Conservation (phyloP, 2,797 vertebrate species). For the Sciurus vulgaris region DNA sequence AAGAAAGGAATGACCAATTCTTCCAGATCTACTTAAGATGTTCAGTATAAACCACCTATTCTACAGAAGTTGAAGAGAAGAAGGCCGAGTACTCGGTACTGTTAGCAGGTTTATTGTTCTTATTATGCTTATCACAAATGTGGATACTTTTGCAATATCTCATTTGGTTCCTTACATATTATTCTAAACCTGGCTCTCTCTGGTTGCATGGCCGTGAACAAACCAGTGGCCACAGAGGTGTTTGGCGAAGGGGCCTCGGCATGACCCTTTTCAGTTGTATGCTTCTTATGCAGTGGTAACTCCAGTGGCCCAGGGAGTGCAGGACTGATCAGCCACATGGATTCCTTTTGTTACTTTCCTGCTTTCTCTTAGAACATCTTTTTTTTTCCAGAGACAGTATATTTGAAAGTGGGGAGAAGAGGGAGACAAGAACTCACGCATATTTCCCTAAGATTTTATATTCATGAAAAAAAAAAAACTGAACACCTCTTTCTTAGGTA, state of each 20-base stretch:
- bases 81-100: not conserved
- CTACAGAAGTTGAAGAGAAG: not conserved
- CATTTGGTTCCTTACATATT: not conserved
- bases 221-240: not conserved
- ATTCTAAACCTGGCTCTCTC: not conserved
- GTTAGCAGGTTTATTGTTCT: not conserved
- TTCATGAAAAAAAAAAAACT: not conserved
- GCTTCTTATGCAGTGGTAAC: not conserved
- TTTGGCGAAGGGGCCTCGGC: not conserved
- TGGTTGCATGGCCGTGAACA: not conserved
- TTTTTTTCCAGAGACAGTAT: not conserved
- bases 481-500: not conserved
- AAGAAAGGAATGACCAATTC: not conserved
- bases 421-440: not conserved
- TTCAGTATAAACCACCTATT: not conserved
- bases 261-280: fast-evolving
- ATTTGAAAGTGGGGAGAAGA: not conserved
- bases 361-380: not conserved
- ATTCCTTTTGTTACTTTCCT: not conserved
- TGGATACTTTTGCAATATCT: not conserved
- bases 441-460: not conserved
- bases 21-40: not conserved
- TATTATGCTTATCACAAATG: not conserved
- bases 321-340: not conserved
- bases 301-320: not conserved